Percentiles rank a stretch among this genome's conserved stretches.
Conservation (phyloP, 2,113 vertebrate species). For the Rhombomys opimus region DNA sequence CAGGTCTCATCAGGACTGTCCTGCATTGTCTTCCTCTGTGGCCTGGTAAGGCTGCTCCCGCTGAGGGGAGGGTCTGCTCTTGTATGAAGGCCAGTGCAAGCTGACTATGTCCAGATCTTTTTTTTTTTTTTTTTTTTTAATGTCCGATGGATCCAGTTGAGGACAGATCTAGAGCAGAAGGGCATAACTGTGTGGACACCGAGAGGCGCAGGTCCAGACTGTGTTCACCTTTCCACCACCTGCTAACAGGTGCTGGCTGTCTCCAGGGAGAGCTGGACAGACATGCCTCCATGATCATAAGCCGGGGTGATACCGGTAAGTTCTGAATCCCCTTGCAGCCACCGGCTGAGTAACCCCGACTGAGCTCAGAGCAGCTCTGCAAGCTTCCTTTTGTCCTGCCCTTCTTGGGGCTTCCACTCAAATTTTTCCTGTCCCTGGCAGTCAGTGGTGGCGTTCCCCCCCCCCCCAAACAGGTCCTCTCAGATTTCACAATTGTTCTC, state of each 20-base stretch:
- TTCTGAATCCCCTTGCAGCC: background rate
- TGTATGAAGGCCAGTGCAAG: too few relatives aligned
- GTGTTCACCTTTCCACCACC: background rate
- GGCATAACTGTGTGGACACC: too few relatives aligned
- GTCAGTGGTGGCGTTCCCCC: background rate
- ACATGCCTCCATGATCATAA: background rate
- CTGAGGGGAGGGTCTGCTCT: too few relatives aligned
- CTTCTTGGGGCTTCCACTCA: background rate
- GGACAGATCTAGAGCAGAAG: background rate
- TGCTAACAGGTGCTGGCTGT: background rate
- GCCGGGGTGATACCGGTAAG: background rate
- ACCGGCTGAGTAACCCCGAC: background rate
- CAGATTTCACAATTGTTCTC: background rate
- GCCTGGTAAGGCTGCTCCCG: too few relatives aligned
- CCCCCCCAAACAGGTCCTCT: background rate
- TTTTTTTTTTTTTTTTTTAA: too few relatives aligned
- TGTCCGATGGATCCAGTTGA: background rate
- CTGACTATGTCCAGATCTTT: too few relatives aligned
- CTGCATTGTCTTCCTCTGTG: too few relatives aligned
- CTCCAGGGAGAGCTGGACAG: background rate
- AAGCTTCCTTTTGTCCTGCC: background rate
- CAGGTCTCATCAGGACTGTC: too few relatives aligned
- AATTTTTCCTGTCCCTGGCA: background rate
- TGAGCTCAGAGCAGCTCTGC: background rate
- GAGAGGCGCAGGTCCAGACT: background rate